Percentiles rank a stretch among this genome's conserved stretches.
These are phyloP conservation scores for Podargus strigoides DNA, from an alignment of 2,797 vertebrate species.

Conservation along the genomic window DNA sequence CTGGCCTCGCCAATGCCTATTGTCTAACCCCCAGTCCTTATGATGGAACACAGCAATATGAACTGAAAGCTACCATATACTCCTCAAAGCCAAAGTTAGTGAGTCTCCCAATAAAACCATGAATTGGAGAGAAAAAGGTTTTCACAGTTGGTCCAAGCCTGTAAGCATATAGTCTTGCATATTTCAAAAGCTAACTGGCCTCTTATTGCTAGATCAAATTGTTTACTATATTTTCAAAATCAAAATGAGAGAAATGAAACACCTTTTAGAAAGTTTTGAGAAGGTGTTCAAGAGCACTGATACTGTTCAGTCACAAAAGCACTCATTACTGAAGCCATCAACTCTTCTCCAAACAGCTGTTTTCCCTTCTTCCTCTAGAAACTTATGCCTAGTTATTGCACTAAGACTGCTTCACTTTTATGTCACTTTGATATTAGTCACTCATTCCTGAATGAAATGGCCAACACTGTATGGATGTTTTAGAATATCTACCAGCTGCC, in stretches of 20 bases:
- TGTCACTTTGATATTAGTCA: neutral
- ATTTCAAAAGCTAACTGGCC: neutral
- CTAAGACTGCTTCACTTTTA: neutral
- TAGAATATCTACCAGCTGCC: neutral
- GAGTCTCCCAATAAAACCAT: neutral
- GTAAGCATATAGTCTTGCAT: neutral
- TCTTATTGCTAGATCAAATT: neutral
- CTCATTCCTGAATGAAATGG: neutral
- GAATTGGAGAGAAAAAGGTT: neutral
- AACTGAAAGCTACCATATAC: neutral
- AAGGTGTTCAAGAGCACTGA: neutral
- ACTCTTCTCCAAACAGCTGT: neutral
- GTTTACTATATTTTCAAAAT: neutral
- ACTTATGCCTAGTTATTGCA: neutral
- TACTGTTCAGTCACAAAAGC: neutral
- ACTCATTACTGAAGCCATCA: neutral
- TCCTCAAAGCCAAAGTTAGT: neutral
- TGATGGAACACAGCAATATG: fast-evolving
- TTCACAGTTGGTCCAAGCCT: neutral
- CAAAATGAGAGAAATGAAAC: neutral
- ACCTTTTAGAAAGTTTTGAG: neutral
- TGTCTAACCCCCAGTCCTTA: neutral
- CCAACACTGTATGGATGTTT: neutral
- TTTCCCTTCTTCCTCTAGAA: neutral
- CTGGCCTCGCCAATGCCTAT: neutral